Evolutionary conservation across 1,140 invertebrate genomes (phyloP).

Genomic region (Dendrolimus kikuchii): DNA sequence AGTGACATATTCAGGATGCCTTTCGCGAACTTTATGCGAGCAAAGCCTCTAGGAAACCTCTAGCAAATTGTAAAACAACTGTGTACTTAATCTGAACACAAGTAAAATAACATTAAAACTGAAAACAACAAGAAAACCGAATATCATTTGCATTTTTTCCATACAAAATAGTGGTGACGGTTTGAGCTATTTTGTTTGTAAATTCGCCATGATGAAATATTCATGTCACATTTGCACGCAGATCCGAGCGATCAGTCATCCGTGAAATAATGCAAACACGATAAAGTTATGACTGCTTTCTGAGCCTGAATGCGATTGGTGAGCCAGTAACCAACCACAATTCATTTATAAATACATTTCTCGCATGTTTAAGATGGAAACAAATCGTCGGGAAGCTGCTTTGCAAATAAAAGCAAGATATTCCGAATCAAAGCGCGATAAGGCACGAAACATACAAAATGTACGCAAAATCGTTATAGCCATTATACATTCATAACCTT

Average conservation of each 20-base stretch:
- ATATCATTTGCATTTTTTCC: constrained; percentile 10
- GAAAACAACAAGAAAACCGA: constrained; percentile 4
- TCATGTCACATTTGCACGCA: constrained; percentile 46
- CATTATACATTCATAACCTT: too few species aligned
- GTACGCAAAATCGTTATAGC: too few species aligned
- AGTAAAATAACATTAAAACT: constrained; percentile 1
- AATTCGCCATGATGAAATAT: constrained; percentile 41
- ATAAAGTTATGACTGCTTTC: constrained; percentile 61
- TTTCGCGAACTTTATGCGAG: too few species aligned
- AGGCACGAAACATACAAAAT: too few species aligned
- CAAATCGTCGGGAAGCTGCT: neutral
- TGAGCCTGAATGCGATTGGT: constrained; percentile 12
- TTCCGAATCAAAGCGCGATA: too few species aligned
- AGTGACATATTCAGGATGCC: too few species aligned
- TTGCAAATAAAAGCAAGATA: too few species aligned
- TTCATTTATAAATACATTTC: constrained; percentile 5
- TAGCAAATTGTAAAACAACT: neutral
- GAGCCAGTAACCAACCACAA: constrained; percentile 4
- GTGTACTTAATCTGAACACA: neutral
- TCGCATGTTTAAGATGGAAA: constrained; percentile 1
- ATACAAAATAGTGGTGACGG: constrained; percentile 9
- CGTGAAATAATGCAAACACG: constrained; percentile 62
- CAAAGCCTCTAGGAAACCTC: too few species aligned
- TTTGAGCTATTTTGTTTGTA: constrained; percentile 28
- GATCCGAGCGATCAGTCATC: constrained; percentile 48